phyloP scores from a whole-genome alignment of 2,888 invertebrate genomes.

The Laothoe populi region DNA sequence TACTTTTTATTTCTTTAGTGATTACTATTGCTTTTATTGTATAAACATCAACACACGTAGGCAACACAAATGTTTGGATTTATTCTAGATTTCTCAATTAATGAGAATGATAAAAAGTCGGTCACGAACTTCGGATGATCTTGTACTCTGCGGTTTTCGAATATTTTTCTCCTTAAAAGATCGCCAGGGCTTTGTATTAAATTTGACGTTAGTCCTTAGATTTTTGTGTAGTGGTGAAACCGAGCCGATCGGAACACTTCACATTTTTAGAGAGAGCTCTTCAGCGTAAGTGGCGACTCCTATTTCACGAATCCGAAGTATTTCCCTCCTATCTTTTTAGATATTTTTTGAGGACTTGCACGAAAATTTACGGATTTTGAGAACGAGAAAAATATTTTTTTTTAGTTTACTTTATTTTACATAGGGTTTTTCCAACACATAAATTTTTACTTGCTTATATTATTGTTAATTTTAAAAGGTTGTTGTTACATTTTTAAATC shows the following conservation, averaged over 20 bases:
- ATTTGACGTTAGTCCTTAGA: constrained; percentile 37
- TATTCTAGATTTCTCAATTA: not conserved
- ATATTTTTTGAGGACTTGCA: constrained; percentile 30
- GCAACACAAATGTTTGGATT: no score
- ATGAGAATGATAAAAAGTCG: not conserved
- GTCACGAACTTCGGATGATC: not conserved
- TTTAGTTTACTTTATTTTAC: no score
- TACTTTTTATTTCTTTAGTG: no score
- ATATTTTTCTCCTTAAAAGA: constrained; percentile 18
- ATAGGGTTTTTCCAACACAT: no score
- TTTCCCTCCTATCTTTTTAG: constrained; percentile 40
- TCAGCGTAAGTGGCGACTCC: constrained; percentile 44
- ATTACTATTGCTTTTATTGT: no score
- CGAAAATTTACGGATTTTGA: no score
- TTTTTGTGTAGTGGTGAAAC: constrained; percentile 44
- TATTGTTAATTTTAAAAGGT: no score
- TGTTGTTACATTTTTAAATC: no score
- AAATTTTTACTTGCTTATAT: no score
- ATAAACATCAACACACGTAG: no score
- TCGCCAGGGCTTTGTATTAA: constrained; percentile 26
- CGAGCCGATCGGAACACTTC: constrained; percentile 47
- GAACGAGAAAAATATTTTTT: no score
- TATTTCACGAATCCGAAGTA: constrained; percentile 41
- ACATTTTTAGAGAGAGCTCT: constrained; percentile 47
- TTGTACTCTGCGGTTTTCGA: constrained; percentile 17